Base-by-base conservation (phyloP, 2,888 invertebrate species). In the Aspidiotus destructor region DNA sequence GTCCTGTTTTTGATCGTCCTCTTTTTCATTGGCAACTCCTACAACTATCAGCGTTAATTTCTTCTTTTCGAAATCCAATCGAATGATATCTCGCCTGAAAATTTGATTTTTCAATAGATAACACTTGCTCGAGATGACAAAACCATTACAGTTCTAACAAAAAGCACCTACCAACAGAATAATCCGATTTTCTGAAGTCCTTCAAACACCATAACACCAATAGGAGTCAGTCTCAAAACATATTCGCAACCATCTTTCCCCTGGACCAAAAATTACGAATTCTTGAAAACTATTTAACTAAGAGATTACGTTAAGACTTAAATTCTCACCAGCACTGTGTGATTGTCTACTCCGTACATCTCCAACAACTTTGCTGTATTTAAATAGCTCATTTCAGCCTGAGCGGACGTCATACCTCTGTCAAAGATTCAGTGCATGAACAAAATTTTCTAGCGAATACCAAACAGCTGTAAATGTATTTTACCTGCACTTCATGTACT, bases 331-430 rank as follows among this genome's bases (percentile, higher is more conserved):
- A 94, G 81, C 58, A 98, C 98, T 73, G 87, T 92, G 77, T 98
- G 97, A n/a, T 96, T 96, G 77, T 99, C 98, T 67, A 99, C 97
- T 69, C 98, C 99, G 80, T 97, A 99, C 92, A 95, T 92, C 79
- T 98, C 97, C 74, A 99, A 80, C 92, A 93, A 94, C 79, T 97
- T 98, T 10, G 88, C 93, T 80, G 96, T 97, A 77, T 95, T 93
- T 68, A 99, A 81, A 79, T 92, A 99, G 74, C 89, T 89, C 62
- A 92, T 86, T 80, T 99, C 98, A 53, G 98, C 95, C 78, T 92
- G 92, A 0, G 97, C 97, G 13, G 98, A 98, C 40, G 88, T 91
- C 71, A 94, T 83, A 1, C 95, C 93, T 72, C 82, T 83, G 73
- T 53, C 75, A 73, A 70, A 68, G 57, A 55, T n/a, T 13, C 48